A percentile compares a stretch with the other conserved stretches of the same genome.
These are phyloP conservation scores for Lithobius niger DNA, from an alignment of 1,140 invertebrate species.

Conservation along the genomic window DNA sequence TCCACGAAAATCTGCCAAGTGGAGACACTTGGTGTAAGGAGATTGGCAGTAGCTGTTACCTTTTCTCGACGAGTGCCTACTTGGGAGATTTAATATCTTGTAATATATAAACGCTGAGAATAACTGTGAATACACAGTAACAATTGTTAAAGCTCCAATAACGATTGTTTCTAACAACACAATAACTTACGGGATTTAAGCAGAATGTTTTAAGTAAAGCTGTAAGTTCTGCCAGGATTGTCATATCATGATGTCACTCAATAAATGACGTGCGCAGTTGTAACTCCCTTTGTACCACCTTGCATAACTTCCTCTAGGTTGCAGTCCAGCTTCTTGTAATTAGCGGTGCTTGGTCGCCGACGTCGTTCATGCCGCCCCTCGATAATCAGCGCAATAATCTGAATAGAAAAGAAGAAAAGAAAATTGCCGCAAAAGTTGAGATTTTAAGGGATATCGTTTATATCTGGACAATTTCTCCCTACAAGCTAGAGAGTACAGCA, in stretches of 20 bases:
- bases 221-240: neutral
- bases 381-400: slow-evolving; percentile 43
- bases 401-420: slow-evolving; percentile 2
- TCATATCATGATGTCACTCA: neutral
- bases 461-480: too few species aligned
- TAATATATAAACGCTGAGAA: too few species aligned
- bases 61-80: too few species aligned
- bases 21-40: too few species aligned
- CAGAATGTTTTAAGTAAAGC: neutral
- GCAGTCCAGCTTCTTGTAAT: slow-evolving; percentile 45
- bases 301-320: slow-evolving; percentile 41
- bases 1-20: too few species aligned
- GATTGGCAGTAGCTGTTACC: too few species aligned
- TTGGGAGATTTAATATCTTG: too few species aligned
- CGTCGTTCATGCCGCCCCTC: slow-evolving; percentile 36
- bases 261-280: slow-evolving; percentile 1
- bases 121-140: too few species aligned
- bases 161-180: neutral
- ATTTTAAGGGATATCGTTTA: neutral
- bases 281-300: neutral
- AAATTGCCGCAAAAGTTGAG: too few species aligned
- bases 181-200: neutral
- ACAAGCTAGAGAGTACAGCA: too few species aligned
- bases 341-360: slow-evolving; percentile 41
- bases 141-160: too few species aligned